Base-by-base conservation (phyloP, 1,140 invertebrate species). In the Solenopsis invicta region DNA sequence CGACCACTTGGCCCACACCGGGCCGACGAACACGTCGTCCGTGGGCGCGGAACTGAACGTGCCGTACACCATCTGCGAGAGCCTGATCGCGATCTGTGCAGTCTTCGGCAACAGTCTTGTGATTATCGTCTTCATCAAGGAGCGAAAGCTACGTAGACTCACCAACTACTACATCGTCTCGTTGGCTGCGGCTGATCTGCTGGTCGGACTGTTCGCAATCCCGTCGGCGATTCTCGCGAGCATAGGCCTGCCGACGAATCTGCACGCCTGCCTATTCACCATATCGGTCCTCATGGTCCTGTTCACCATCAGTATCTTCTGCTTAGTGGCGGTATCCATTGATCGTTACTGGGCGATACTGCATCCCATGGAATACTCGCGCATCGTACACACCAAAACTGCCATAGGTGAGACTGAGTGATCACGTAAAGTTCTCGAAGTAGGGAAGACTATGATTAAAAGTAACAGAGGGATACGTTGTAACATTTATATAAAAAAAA, bases 141-240 rank as follows among this genome's bases (percentile, higher is more conserved):
- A 98, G 86, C 96, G 97, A 9, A 96, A 97, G 72, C 94, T 99
- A 9, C 95, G 98, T 5, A 95, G 98, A 56, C 96, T 98, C 61
- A 98, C 98, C 9, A 99, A 99, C 95, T 98, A 98, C 92, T 99
- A 99, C 93, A 98, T 99, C 85, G 97, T 98, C 41, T 98, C 98
- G 0, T 94, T 99, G 91, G 98, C 98, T 0, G 96, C 97, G 12
- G 98, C 98, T 1, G 98, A 99, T 93, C 96, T 99, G 16, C 95
- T 99, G 2, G 97, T 98, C 0, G 97, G 97, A 18, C 94, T 97
- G 6, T 95, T 98, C 93, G 96, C 98, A 0, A 98, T 99, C 59
- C 98, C 98, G 0, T 98, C 98, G 88, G 98, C 98, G 1, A 97
- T 99, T 71, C 92, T 98, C 90, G 97, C 98, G 1, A 97, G 96